Conservation (phyloP, 2,888 invertebrate genomes). For the Periphyllus acericola region DNA sequence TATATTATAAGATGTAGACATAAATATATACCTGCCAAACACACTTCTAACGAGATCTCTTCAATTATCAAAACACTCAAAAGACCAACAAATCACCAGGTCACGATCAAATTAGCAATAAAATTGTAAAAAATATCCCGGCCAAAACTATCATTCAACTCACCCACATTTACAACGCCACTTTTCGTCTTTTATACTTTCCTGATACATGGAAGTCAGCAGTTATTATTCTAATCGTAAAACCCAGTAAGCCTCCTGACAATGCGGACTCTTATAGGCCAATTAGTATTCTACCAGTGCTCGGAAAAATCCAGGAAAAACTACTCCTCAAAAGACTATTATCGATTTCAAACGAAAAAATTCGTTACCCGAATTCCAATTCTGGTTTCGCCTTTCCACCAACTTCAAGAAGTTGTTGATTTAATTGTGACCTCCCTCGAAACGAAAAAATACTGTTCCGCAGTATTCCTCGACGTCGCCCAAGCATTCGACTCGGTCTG, state of each 20-base stretch:
- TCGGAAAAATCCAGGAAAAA: background rate
- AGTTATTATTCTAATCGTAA: too few relatives aligned
- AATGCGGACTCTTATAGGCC: background rate
- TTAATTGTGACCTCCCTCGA: background rate
- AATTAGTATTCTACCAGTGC: background rate
- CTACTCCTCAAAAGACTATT: background rate
- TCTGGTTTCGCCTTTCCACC: background rate
- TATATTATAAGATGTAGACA: too few relatives aligned
- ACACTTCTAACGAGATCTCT: background rate
- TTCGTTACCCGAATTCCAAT: too few relatives aligned
- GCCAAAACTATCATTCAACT: slow-evolving; percentile 11
- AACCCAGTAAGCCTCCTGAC: too few relatives aligned
- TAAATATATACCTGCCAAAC: slow-evolving; percentile 5
- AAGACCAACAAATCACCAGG: slow-evolving; percentile 7
- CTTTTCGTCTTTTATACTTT: background rate
- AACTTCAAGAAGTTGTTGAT: background rate
- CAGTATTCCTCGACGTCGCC: background rate
- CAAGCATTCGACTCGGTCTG: background rate
- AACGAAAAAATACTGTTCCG: slow-evolving; percentile 10
- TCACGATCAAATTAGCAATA: background rate
- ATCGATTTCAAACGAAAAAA: background rate
- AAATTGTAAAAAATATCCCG: slow-evolving; percentile 15
- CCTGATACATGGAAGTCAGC: too few relatives aligned
- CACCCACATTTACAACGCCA: background rate
- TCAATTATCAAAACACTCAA: slow-evolving; percentile 14